phyloP scores from a whole-genome alignment of 1,140 invertebrate species.

The Prorops nasuta region DNA sequence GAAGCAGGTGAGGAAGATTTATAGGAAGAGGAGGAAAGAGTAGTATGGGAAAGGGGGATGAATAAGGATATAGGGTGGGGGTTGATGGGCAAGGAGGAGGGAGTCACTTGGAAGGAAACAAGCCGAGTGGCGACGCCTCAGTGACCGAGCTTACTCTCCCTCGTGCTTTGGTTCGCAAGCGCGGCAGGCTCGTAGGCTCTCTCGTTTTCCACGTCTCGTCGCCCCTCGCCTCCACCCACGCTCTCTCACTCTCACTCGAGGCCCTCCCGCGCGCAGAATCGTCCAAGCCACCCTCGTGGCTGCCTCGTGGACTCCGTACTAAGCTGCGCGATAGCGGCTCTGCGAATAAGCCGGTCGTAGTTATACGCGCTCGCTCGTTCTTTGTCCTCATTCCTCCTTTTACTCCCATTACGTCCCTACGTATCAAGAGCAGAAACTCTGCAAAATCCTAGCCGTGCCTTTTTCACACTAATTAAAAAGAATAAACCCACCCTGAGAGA shows the following conservation, averaged over 20 bases:
- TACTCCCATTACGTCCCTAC: not conserved
- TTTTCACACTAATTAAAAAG: too few species aligned
- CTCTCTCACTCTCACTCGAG: slow-evolving; percentile 13
- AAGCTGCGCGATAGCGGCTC: slow-evolving; percentile 27
- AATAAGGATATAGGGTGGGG: slow-evolving; percentile 38
- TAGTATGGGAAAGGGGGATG: slow-evolving; percentile 25
- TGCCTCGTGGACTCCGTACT: slow-evolving; percentile 40
- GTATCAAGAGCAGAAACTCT: slow-evolving; percentile 8
- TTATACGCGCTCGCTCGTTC: slow-evolving; percentile 25
- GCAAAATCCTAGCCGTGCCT: not conserved
- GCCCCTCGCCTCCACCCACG: slow-evolving; percentile 12
- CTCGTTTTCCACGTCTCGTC: slow-evolving; percentile 23
- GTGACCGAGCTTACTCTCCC: slow-evolving; percentile 49
- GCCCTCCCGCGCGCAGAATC: slow-evolving; percentile 19
- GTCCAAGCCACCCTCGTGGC: slow-evolving; percentile 34
- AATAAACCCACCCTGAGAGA: too few species aligned
- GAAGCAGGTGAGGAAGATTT: slow-evolving; percentile 19
- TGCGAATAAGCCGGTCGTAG: slow-evolving; percentile 26
- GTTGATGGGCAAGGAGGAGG: slow-evolving; percentile 22
- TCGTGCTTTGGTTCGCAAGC: slow-evolving; percentile 45
- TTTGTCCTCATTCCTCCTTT: slow-evolving; percentile 17
- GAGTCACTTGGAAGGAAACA: slow-evolving; percentile 35
- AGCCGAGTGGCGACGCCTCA: slow-evolving; percentile 46
- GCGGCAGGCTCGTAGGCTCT: slow-evolving; percentile 24
- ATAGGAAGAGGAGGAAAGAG: slow-evolving; percentile 18